These are phyloP conservation scores for Monoplex corrugatus DNA, from an alignment of 2,888 invertebrate genomes.

Conservation along the genomic window DNA sequence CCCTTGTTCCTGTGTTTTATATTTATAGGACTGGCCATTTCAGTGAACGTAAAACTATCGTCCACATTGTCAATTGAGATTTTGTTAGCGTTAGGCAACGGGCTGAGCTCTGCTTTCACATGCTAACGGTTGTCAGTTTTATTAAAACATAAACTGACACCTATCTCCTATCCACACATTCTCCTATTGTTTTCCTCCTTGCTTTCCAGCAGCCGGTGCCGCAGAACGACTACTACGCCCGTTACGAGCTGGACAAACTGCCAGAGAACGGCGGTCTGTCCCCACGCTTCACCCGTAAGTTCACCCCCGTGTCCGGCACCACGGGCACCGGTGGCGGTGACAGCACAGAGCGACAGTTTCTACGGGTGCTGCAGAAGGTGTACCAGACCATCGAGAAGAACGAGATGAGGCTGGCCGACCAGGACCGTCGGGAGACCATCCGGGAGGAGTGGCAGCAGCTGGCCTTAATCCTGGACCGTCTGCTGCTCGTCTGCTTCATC, in stretches of 20 bases:
- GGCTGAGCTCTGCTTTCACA: too few relatives aligned
- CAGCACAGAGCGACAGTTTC: constrained; percentile 85
- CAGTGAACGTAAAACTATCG: too few relatives aligned
- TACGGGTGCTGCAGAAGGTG: constrained; percentile 87
- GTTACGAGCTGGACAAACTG: constrained; percentile 61
- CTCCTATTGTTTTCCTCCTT: background rate
- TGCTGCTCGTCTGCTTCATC: constrained; percentile 83
- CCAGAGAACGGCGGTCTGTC: constrained; percentile 73
- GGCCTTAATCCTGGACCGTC: constrained; percentile 90
- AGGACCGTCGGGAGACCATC: constrained; percentile 89
- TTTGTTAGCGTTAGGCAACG: too few relatives aligned
- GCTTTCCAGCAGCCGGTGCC: constrained; percentile 58
- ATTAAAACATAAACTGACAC: too few relatives aligned
- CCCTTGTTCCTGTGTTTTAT: too few relatives aligned
- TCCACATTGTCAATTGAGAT: too few relatives aligned
- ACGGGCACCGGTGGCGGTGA: constrained; percentile 25
- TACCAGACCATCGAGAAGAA: constrained; percentile 90
- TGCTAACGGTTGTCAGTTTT: too few relatives aligned
- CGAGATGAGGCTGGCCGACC: constrained; percentile 89
- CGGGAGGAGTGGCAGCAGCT: constrained; percentile 89
- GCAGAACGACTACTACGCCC: constrained; percentile 59
- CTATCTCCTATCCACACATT: too few relatives aligned
- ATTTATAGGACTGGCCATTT: too few relatives aligned
- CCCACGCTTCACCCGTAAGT: constrained; percentile 63
- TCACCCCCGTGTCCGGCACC: constrained; percentile 56